Base-by-base conservation (phyloP, 2,888 invertebrate genomes). In the Argyra leucocephala region DNA sequence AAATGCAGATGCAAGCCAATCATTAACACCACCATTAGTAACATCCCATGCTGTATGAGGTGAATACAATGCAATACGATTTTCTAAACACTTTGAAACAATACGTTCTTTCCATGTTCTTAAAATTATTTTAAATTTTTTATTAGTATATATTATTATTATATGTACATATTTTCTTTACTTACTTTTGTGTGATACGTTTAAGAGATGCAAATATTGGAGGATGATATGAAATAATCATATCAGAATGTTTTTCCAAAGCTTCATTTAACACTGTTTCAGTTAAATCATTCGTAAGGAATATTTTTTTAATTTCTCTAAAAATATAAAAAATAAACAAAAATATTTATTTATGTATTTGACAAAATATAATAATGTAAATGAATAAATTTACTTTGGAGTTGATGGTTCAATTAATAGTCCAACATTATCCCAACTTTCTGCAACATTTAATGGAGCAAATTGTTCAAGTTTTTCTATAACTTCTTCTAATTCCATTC, bases 211-310 rank as follows among this genome's bases (percentile, higher is more conserved):
- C 82, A 79, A 97, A 97, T 76, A 97, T 91, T 22, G 94, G 94
- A n/a, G 97, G 97, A 82, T 97, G 97, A 78, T 97, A 97, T 0
- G 94, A 89, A 66, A 97, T 82, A 66, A 97, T 93, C 79, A 96
- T 80, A 76, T 93, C 87, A 64, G 85, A 85, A 21, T 85, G 82
- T 64, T 83, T 76, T 1, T 81, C 77, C 4, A 90, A 75, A 1
- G 95, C 93, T 81, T 96, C 96, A 23, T 87, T 77, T 73, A 94
- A 84, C 0, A 96, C 96, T 69, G 85, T 85, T 78, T 93, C 90
- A 0, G 96, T 96, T 57, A 97, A 81, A 78, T 97, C 97, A 79
- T 96, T 97, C 2, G 96, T 96, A 57, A 97, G 80, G 65, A 97
- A 75, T 64, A 95, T 84, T 66, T 83, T 87, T 6, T 80, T 81